These are phyloP conservation scores for cattle (Bos taurus) DNA, from an alignment of 2,113 vertebrate genomes.

Conservation along the genomic window ARS-UCD2.0 NC_037337.1:101787001-101787500, in stretches of 20 bases:
- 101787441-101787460: not conserved
- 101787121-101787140: fast-evolving
- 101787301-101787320: not conserved
- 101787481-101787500: not conserved
- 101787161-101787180: not conserved
- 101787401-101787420: not conserved
- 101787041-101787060: not conserved
- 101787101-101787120: fast-evolving
- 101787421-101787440: not conserved
- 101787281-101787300: not conserved
- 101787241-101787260: not conserved
- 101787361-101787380: not conserved
- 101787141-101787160: not conserved
- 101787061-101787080: not conserved
- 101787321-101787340: not conserved
- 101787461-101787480: not conserved
- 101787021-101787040: not conserved
- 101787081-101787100: no score
- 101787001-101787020: not conserved
- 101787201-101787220: not conserved
- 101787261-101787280: not conserved
- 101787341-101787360: not conserved
- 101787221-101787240: not conserved
- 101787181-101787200: not conserved
- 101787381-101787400: not conserved